A percentile compares a stretch with the other conserved stretches of the same genome.
Conservation (phyloP, 2,113 vertebrate species). For the Brachyhypopomus occidentalis region DNA sequence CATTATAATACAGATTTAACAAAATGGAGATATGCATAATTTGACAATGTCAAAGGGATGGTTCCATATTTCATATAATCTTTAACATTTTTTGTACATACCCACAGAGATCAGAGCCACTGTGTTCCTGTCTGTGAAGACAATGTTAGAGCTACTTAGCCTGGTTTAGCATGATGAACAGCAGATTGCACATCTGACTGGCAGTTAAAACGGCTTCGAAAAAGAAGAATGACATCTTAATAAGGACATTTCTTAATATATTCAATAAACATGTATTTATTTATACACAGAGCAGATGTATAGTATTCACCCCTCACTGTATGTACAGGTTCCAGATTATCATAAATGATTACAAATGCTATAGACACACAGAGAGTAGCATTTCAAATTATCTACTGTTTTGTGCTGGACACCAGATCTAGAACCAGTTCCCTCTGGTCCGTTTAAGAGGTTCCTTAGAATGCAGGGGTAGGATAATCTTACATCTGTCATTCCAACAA, state of each 20-base stretch:
- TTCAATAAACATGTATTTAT: no score
- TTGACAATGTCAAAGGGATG: constrained; percentile 20
- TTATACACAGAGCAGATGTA: no score
- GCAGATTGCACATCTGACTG: not conserved
- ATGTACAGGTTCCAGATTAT: no score
- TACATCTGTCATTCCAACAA: not conserved
- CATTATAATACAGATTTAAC: constrained; percentile 40
- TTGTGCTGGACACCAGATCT: not conserved
- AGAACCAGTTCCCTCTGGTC: not conserved
- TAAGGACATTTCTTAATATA: not conserved
- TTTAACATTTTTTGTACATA: not conserved
- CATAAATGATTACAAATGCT: no score
- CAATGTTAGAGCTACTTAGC: not conserved
- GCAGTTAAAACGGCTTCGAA: not conserved
- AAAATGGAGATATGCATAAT: constrained; percentile 42
- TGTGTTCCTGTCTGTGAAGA: not conserved
- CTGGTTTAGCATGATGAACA: not conserved
- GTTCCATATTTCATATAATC: constrained; percentile 4
- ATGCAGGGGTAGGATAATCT: not conserved
- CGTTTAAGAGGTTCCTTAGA: not conserved
- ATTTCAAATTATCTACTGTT: no score
- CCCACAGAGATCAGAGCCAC: not conserved
- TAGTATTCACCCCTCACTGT: not conserved
- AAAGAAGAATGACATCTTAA: not conserved
- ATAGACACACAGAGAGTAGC: no score